Evolutionary conservation across 2,888 invertebrate species (phyloP).

Genomic region (Acanthosepion esculentum): DNA sequence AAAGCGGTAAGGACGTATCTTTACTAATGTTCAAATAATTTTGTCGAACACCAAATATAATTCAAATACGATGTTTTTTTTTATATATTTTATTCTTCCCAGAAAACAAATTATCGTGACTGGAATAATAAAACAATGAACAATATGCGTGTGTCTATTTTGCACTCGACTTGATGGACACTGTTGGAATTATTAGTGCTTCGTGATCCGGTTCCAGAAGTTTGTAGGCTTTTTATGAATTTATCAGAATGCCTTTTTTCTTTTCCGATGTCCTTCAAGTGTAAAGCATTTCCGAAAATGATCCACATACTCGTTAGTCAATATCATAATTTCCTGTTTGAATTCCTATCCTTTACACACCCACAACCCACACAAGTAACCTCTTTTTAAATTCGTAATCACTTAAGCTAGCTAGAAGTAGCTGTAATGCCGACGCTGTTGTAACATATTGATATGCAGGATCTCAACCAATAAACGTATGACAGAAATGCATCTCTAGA

Average conservation of each 20-base stretch:
- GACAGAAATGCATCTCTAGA: no score
- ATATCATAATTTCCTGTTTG: neutral
- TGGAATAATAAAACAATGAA: no score
- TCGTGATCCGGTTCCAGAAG: neutral
- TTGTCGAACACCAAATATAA: no score
- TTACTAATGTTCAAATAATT: no score
- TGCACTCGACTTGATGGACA: no score
- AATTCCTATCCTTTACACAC: neutral
- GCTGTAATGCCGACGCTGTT: fast-evolving
- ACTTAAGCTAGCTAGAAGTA: neutral
- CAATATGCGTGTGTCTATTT: no score
- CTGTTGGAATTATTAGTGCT: neutral
- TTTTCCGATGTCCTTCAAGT: neutral
- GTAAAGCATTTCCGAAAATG: neutral
- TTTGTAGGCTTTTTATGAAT: neutral
- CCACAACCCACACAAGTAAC: neutral
- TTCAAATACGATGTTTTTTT: no score
- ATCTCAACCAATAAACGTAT: neutral
- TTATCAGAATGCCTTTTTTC: neutral
- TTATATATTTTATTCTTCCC: no score
- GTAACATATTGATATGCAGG: neutral
- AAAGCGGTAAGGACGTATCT: no score
- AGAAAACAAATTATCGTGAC: no score
- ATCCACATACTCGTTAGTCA: neutral
- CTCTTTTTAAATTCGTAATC: neutral